Evolutionary conservation across 2,113 vertebrate genomes (phyloP), one percentile per base, ranked within the genome.

Genomic region (Halcyon malimbica): DNA sequence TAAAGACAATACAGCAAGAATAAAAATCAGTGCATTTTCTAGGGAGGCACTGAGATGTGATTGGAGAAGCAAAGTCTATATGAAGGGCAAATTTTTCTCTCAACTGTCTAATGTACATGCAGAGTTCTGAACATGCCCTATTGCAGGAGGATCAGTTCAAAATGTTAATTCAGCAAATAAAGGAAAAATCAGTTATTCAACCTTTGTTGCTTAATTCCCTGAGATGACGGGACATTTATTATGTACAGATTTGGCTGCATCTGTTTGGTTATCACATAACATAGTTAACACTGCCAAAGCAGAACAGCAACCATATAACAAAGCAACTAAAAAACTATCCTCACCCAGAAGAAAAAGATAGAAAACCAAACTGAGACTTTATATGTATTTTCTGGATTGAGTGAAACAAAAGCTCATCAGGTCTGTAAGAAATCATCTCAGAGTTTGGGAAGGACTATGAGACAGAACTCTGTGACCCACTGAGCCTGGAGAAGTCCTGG

Each of bases 1-100:
- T 93, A 92, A 18, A 48, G 73, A 79, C 77, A 92, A 65, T 87
- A 84, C 24, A 65, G 26, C 69, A 89, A 89, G 69, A 87, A 87
- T 81, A 84, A 94, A 96, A 93, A 90, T 84, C 16, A 19, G 75
- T 74, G n/a, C 29, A 25, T 93, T 96, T 97, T 89, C 68, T 56
- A 83, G 84, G 20, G 39, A 84, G 46, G 15, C 39, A 42, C 51
- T 75, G 44, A 80, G 62, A 84, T 90, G 64, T 63, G 83, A 62
- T 83, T 3, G 2, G 48, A 82, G 77, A 89, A 84, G 69, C 39
- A 37, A 93, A 93, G 24, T 81, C n/a, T 59, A 26, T 13, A 19
- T 15, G 80, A 92, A 93, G 53, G 62, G 50, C 63, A 80, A 83
- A 79, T 59, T 89, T 84, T 86, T 16, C 29, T 94, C 28, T 85